Conservation (phyloP, 2,888 invertebrate species). For the Dasysyrphus albostriatus region DNA sequence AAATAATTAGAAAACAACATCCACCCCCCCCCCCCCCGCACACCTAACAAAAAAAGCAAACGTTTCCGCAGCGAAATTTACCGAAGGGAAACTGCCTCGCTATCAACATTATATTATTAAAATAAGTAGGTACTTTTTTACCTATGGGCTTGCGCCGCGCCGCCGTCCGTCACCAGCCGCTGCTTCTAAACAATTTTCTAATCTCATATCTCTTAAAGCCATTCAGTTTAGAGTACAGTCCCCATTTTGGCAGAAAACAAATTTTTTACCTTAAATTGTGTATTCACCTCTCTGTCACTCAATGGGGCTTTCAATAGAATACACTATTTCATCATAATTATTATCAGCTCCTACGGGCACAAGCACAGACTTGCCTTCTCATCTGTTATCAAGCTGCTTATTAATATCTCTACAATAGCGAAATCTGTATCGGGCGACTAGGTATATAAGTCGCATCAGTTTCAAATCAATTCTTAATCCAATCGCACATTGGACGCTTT, state of each 20-base stretch:
- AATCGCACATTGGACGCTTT: slow-evolving; percentile 24
- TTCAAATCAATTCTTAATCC: slow-evolving; percentile 43
- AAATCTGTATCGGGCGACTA: slow-evolving; percentile 26
- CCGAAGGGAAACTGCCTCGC: neutral
- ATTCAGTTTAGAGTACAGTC: slow-evolving; percentile 24
- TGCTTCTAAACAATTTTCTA: neutral
- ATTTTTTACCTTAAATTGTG: neutral
- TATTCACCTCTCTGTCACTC: slow-evolving; percentile 22
- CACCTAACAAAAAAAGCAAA: neutral
- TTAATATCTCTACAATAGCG: neutral
- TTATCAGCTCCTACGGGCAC: neutral
- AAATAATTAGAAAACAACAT: neutral
- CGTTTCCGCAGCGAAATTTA: slow-evolving; percentile 6
- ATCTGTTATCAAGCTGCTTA: slow-evolving; percentile 38
- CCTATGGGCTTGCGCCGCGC: neutral
- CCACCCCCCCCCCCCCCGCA: too few species aligned
- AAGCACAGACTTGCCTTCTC: slow-evolving; percentile 17
- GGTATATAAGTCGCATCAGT: slow-evolving; percentile 59
- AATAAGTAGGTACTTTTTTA: neutral
- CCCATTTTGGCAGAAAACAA: neutral
- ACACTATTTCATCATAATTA: neutral
- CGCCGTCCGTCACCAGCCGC: neutral
- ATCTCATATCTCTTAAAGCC: slow-evolving; percentile 17
- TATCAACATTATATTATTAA: slow-evolving; percentile 6
- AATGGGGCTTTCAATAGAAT: neutral